Evolutionary conservation across 2,888 invertebrate genomes (phyloP), one percentile per base, ranked within the genome.

Genomic region (Lasius fuliginosus): DNA sequence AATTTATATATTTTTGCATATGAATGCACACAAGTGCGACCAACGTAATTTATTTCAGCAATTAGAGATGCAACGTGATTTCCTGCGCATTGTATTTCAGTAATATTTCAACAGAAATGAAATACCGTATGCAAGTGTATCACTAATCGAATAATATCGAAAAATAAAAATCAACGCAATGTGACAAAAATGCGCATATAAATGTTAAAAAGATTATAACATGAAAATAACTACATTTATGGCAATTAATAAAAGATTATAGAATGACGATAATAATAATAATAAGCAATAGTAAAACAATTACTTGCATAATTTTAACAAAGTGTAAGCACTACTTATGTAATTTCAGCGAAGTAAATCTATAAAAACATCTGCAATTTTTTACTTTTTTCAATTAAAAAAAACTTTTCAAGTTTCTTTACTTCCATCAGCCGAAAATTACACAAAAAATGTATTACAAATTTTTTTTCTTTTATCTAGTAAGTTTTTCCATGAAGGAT

Each of bases 231-330:
- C 8, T n/a, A 4, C 11, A 64, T 5, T 64, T 33, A 64, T 53
- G 6, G 27, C 58, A 30, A 65, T 30, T 4, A 62, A 60, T 46
- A 27, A 46, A 75, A 49, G 42, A 42, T 46, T 12, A 15, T 15
- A 46, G 18, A 46, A 64, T 49, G 8, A 23, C 23, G n/a, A 30
- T 42, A 40, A n/a, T n/a, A 62, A 46, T 74, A 12, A 74, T 12
- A 74, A 64, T 18, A 27, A 36, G 1, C 1, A 65, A 33, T 33
- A 46, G 2, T 5, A 62, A 62, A 62, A 5, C 12, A 62, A 74
- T 15, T 74, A 62, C 33, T 53, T 75, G 75, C 58, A 12, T 79
- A 87, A 86, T 85, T 49, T 64, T 46, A 64, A 40, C 5, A 1
- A 58, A 73, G 18, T 73, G 3, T 12, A 58, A 58, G 36, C 27